A percentile compares a stretch with the other conserved stretches of the same genome.
These are phyloP conservation scores for Rattus rattus DNA, from an alignment of 2,113 vertebrate species.

Conservation along the genomic window DNA sequence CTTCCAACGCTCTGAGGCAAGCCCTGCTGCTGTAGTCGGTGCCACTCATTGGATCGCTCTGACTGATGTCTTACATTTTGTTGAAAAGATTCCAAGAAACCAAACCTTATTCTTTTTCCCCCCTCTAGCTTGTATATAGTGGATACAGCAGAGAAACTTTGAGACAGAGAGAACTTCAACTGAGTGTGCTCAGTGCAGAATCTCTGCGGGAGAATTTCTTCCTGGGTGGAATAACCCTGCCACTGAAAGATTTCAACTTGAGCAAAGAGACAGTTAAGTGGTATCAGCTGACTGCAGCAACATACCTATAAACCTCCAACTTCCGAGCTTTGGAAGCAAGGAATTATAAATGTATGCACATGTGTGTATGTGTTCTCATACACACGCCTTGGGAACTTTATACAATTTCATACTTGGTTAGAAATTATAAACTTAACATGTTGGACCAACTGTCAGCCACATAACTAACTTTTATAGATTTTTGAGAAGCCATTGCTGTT, in stretches of 20 bases:
- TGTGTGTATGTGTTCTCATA: background rate
- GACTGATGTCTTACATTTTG: conserved; percentile 17
- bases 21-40: background rate
- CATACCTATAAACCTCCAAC: conserved; percentile 88
- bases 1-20: background rate
- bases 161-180: conserved; percentile 94
- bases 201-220: conserved; percentile 98
- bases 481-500: conserved; percentile 66
- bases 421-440: conserved; percentile 73
- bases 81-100: conserved; percentile 55
- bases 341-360: conserved; percentile 13
- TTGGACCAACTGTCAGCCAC: conserved; percentile 84
- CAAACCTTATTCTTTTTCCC: conserved; percentile 2
- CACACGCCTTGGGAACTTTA: conserved; percentile 69
- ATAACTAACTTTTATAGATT: conserved; percentile 78
- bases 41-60: background rate
- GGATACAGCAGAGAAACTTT: conserved; percentile 95
- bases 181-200: conserved; percentile 97
- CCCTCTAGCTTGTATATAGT: conserved; percentile 94
- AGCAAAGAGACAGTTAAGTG: conserved; percentile 97
- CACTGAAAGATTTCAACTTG: conserved; percentile 97
- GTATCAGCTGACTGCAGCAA: conserved; percentile 94
- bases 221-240: conserved; percentile 95
- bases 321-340: conserved; percentile 65
- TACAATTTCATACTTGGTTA: conserved; percentile 84